Evolutionary conservation across 2,888 invertebrate species (phyloP).

Genomic region (Drosophila anomelani): DNA sequence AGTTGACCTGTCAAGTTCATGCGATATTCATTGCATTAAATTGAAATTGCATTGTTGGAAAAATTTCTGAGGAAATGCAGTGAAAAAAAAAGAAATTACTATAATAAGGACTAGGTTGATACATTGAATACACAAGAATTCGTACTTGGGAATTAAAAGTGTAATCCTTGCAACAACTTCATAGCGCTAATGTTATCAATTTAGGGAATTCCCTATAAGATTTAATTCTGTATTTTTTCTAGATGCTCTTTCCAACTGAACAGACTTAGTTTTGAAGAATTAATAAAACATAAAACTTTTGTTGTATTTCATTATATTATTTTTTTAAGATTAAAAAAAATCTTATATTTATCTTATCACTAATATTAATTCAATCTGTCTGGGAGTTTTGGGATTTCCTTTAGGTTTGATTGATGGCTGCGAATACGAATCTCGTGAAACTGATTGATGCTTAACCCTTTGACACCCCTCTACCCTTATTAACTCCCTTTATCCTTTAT

Average conservation of each 20-base stretch:
- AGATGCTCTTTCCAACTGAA: too few species aligned
- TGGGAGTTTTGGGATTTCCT: too few species aligned
- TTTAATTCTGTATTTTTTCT: too few species aligned
- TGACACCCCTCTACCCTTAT: not conserved
- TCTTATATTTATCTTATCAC: too few species aligned
- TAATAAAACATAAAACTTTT: not conserved
- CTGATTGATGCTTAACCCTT: slow-evolving; percentile 27
- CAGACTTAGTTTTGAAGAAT: not conserved
- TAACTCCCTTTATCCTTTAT: not conserved
- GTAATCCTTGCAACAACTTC: not conserved
- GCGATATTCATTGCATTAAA: slow-evolving; percentile 42
- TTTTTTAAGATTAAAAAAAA: too few species aligned
- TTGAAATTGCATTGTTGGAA: slow-evolving; percentile 29
- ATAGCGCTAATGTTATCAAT: not conserved
- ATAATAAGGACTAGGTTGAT: not conserved
- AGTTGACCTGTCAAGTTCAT: slow-evolving; percentile 48
- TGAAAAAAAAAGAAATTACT: too few species aligned
- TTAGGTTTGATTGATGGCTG: too few species aligned
- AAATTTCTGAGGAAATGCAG: not conserved
- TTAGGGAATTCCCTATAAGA: not conserved
- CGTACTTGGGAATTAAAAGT: not conserved
- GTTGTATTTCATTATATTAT: not conserved
- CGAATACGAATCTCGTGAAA: not conserved
- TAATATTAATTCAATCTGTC: too few species aligned
- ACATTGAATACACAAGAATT: not conserved